Conservation (phyloP, 1,140 invertebrate genomes). For the Drosophila nebulosa region DNA sequence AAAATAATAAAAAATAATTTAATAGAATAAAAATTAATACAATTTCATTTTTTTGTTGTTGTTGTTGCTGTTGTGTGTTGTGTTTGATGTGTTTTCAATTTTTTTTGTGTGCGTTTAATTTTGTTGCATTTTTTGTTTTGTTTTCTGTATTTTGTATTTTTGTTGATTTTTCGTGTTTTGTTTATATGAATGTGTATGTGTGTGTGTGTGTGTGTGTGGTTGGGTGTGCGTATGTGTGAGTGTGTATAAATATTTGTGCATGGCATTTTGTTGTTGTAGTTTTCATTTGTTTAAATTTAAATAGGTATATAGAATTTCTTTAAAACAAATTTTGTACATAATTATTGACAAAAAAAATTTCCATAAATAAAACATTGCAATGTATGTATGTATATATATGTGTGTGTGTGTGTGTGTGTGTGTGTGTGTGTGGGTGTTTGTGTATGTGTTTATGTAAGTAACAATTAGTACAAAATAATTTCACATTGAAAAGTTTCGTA, state of each 20-base stretch:
- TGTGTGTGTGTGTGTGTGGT: constrained; percentile 28
- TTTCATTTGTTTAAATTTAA: not conserved
- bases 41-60: constrained; percentile 57
- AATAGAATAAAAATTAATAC: constrained; percentile 80
- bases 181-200: not conserved
- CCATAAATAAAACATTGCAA: constrained; percentile 30
- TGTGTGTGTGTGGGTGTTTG: constrained; percentile 26
- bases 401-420: constrained; percentile 23
- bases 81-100: constrained; percentile 12
- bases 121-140: constrained; percentile 18
- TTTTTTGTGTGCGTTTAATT: constrained; percentile 31
- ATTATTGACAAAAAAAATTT: constrained; percentile 30
- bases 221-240: constrained; percentile 17
- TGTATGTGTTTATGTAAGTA: constrained; percentile 55
- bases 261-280: constrained; percentile 50
- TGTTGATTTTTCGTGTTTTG: constrained; percentile 29
- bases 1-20: constrained; percentile 79
- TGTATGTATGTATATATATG: constrained; percentile 23
- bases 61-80: constrained; percentile 20
- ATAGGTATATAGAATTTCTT: not conserved
- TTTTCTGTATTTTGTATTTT: constrained; percentile 20
- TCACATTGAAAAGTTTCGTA: constrained; percentile 59
- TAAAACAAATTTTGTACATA: constrained; percentile 56
- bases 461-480: constrained; percentile 77
- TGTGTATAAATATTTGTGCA: constrained; percentile 67